Conservation (phyloP, 2,888 invertebrate genomes). For the Tanypteryx hageni region DNA sequence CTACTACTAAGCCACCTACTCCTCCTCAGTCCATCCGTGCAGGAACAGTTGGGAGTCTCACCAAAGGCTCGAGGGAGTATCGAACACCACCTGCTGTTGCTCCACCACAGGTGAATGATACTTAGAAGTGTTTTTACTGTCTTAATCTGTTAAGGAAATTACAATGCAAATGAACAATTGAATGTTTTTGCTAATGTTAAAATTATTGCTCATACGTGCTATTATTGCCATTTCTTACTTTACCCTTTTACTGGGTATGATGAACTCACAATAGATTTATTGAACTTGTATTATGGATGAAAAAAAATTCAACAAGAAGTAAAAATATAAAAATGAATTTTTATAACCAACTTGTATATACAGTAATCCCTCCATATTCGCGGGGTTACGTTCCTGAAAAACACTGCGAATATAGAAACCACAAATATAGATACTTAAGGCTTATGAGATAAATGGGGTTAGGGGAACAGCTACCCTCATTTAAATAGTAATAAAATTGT, state of each 20-base stretch:
- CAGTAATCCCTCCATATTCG: no score
- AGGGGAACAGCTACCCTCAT: no score
- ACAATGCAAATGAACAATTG: not conserved
- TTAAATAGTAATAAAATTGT: no score
- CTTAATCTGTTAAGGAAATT: not conserved
- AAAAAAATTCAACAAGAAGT: no score
- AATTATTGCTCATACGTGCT: not conserved
- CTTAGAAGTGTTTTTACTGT: not conserved
- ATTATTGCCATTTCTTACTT: not conserved
- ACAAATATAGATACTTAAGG: no score
- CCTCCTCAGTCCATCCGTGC: conserved; percentile 87
- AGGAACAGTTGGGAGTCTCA: conserved; percentile 76
- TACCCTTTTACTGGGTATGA: not conserved
- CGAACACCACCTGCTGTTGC: conserved; percentile 97
- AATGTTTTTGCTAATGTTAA: not conserved
- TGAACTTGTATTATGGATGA: not conserved
- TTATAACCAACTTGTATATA: no score
- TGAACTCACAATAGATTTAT: not conserved
- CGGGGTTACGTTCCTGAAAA: no score
- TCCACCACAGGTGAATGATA: conserved; percentile 88
- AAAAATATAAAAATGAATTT: no score
- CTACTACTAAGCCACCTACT: conserved; percentile 96
- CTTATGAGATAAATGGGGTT: no score
- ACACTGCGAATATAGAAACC: no score
- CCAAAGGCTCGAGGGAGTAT: conserved; percentile 85